Base-by-base conservation (phyloP, 2,113 vertebrate genomes). In the Cavia porcellus region DNA sequence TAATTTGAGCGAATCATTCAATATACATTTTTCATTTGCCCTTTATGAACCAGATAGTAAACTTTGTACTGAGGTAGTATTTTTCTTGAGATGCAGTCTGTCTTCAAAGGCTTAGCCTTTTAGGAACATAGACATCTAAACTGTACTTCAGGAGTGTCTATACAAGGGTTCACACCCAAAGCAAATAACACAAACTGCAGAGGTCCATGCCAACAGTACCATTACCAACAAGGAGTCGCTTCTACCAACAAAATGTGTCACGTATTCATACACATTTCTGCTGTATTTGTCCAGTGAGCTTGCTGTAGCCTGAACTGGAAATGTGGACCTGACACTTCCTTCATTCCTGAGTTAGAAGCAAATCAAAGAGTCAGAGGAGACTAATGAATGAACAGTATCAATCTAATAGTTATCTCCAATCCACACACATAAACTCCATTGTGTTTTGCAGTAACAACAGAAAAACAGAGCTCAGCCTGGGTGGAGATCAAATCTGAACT, bases 401-500 rank as follows among this genome's bases (percentile, higher is more conserved):
- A 61, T n/a, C 90, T 13, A 24, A 50, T 50, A 96, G 83, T 75
- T 91, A 86, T 92, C 90, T 86, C n/a, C 10, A 52, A 47, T 24
- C 42, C 35, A 72, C 91, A 94, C 79, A 94, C 79, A 92, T 24
- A 94, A 87, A 68, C n/a, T 47, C 89, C 83, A 97, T 50, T 97
- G 95, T 97, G 75, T 79, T 91, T 79, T 86, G 94, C 50, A 42
- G 61, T n/a, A 86, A 92, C 82, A 96, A 97, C 25, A 95, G 30
- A 97, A 75, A 79, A 94, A 52, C 7, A 95, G 86, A 95, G n/a
- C 75, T 83, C 2, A 5, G 64, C 75, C 77, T 92, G 94, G 95
- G 91, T 93, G 95, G 93, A 96, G 95, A 95, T 45, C 89, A 95
- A 92, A 92, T 97, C 95, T 94, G 87, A 96, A 94, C 75, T 79